Evolutionary conservation across 2,888 invertebrate genomes (phyloP).

Genomic region (Onthophagus sagittarius): DNA sequence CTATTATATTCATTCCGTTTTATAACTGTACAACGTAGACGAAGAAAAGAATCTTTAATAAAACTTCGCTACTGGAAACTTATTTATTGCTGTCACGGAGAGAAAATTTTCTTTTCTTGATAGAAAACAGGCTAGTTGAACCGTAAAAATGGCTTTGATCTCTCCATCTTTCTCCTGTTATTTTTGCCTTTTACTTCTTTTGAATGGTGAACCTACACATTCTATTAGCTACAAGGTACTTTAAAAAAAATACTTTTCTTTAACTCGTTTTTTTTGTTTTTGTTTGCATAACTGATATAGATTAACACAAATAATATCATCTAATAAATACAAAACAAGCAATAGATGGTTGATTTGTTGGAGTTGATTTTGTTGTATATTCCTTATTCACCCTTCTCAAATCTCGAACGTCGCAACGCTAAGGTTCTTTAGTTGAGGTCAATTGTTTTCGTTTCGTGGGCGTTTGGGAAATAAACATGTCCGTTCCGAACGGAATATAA

Average conservation of each 20-base stretch:
- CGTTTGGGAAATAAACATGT: not conserved
- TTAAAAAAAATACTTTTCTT: not conserved
- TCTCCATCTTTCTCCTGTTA: not conserved
- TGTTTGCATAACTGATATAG: too few relatives aligned
- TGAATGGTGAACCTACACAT: not conserved
- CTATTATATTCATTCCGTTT: not conserved
- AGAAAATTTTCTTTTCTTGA: not conserved
- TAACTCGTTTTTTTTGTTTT: too few relatives aligned
- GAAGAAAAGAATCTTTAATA: not conserved
- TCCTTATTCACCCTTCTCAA: not conserved
- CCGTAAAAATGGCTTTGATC: not conserved
- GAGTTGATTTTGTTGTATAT: not conserved
- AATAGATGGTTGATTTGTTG: not conserved
- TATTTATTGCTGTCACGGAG: not conserved
- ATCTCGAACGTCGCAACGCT: not conserved
- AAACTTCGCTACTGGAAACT: not conserved
- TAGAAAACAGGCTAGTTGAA: not conserved
- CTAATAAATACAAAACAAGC: not conserved
- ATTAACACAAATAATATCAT: too few relatives aligned
- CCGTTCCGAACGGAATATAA: not conserved
- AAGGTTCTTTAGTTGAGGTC: not conserved
- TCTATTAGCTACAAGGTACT: not conserved
- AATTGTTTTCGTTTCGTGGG: not conserved
- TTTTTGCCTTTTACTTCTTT: not conserved
- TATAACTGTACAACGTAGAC: not conserved